These are phyloP conservation scores for Cossypha caffra DNA, from an alignment of 2,797 vertebrate species.

Conservation along the genomic window DNA sequence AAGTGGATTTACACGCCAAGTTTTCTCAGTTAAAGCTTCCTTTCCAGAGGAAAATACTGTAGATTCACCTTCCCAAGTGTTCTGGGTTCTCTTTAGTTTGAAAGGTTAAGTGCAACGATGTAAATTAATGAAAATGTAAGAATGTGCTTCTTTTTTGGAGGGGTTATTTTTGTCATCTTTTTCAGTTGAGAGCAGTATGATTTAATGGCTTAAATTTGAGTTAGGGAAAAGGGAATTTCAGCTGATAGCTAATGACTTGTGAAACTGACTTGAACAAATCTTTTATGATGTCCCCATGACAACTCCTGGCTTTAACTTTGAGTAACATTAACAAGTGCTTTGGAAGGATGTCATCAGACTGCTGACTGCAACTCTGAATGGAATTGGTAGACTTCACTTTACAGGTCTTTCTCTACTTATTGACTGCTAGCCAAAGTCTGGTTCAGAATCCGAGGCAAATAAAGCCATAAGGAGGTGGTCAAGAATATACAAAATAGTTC, in stretches of 20 bases:
- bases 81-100: neutral
- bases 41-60: neutral
- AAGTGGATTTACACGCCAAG: neutral
- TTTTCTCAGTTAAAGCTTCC: neutral
- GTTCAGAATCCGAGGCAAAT: neutral
- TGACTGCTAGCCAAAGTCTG: neutral
- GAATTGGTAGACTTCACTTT: neutral
- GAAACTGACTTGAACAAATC: neutral
- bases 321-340: neutral
- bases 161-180: neutral
- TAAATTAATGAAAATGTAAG: neutral
- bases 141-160: neutral
- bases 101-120: neutral
- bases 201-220: neutral
- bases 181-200: neutral
- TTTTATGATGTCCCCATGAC: neutral
- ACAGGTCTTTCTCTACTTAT: neutral
- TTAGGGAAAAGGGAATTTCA: neutral
- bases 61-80: neutral
- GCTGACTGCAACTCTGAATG: neutral
- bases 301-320: neutral
- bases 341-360: neutral
- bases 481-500: neutral
- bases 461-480: neutral
- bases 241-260: neutral